Evolutionary conservation across 2,113 vertebrate genomes (phyloP), one percentile per base, ranked within the genome.

Genomic region (Varanus salvator): DNA sequence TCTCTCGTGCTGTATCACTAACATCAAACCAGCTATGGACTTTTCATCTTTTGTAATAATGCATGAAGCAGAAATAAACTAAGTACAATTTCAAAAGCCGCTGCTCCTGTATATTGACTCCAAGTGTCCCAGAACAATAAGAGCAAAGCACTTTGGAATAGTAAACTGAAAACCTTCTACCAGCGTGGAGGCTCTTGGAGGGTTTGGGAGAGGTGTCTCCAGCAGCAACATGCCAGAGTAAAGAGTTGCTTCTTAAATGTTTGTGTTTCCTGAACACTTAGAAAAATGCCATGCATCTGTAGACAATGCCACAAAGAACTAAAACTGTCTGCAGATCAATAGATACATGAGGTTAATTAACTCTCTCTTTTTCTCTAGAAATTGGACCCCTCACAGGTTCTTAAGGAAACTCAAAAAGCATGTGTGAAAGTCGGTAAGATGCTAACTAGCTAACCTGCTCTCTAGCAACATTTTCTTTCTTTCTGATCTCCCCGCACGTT

Each of bases 1-100:
- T 93, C 76, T 84, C 94, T 92, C 34, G 77, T 80, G 64, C 12
- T 88, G 80, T 78, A 87, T 94, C 81, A 89, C 77, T 80, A 93
- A 88, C 75, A 38, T 78, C 66, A 91, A 87, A 91, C 54, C 83
- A 52, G 52, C 77, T 87, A 44, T 48, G 87, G 60, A 85, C 38
- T 93, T 17, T 57, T 89, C 90, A 8, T 27, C 93, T 34, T 57
- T 92, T 11, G 1, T 93, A 75, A 92, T n/a, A 54, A 90, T 90
- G 29, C 52, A 27, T 75, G 86, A 83, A 92, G n/a, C 68, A 71
- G 71, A 87, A 91, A 78, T 25, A 71, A 81, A 38, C 50, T 25
- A 76, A 72, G 69, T 9, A 34, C 25, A 48, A 77, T 78, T 66
- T 87, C 38, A 77, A 87, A 87, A 66, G 34, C 75, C 27, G 17